Conservation (phyloP, 1,140 invertebrate species). For the Lasioglossum baleicum region DNA sequence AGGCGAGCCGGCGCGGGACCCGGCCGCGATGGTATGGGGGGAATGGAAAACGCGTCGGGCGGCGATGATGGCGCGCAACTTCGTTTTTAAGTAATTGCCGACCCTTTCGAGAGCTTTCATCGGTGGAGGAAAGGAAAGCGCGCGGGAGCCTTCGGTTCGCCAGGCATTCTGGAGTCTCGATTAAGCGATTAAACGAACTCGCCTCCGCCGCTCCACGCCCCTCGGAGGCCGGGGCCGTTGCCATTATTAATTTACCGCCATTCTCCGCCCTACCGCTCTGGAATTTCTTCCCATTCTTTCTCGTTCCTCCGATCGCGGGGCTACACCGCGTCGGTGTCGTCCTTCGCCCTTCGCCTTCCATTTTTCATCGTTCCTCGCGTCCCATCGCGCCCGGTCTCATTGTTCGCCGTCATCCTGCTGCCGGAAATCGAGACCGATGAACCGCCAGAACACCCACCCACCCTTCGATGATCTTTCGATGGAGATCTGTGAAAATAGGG, state of each 20-base stretch:
- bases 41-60: conserved; percentile 29
- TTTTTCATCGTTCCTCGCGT: conserved; percentile 4
- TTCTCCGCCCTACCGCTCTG: conserved; percentile 50
- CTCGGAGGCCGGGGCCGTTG: conserved; percentile 4
- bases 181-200: conserved; percentile 70
- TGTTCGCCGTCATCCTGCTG: conserved; percentile 23
- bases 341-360: background rate
- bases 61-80: conserved; percentile 44
- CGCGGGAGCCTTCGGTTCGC: conserved; percentile 35
- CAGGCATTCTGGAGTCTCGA: conserved; percentile 62
- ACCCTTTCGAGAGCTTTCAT: conserved; percentile 62
- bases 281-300: conserved; percentile 45
- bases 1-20: background rate
- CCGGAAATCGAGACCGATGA: conserved; percentile 34
- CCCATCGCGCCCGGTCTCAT: conserved; percentile 30
- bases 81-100: conserved; percentile 68
- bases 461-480: too few species aligned
- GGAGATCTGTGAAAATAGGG: too few species aligned
- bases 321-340: background rate
- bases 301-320: conserved; percentile 11
- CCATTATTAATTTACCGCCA: conserved; percentile 67
- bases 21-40: background rate
- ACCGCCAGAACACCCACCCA: too few species aligned
- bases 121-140: conserved; percentile 43
- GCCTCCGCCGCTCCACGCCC: background rate